phyloP scores from a whole-genome alignment of 2,113 vertebrate genomes.

The Callipepla squamata region DNA sequence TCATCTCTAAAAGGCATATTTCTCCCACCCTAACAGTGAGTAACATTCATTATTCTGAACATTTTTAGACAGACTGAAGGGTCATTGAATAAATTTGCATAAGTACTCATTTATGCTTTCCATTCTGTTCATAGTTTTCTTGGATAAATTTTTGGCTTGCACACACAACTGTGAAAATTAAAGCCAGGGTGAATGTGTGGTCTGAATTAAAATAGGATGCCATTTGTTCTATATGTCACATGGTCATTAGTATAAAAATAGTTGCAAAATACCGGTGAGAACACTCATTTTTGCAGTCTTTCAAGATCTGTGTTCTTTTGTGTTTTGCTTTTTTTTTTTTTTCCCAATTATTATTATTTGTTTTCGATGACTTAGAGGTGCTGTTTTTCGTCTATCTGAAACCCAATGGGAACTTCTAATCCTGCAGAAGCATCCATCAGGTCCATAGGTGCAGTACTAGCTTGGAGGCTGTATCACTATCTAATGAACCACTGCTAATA shows the following conservation, averaged over 20 bases:
- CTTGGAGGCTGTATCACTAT: neutral
- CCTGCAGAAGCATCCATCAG: neutral
- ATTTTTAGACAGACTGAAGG: neutral
- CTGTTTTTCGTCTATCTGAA: neutral
- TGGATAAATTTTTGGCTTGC: neutral
- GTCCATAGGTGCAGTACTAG: neutral
- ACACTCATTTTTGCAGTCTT: neutral
- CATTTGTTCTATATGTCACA: neutral
- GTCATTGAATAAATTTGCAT: neutral
- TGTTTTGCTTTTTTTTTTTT: neutral
- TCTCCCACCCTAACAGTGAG: neutral
- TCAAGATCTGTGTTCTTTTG: neutral
- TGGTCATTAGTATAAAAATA: neutral
- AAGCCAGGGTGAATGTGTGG: neutral
- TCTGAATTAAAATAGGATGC: neutral
- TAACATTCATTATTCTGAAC: neutral
- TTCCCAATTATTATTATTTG: neutral
- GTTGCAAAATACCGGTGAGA: neutral
- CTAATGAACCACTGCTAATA: neutral
- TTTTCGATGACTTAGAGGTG: neutral
- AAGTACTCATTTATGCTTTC: neutral
- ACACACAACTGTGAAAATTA: neutral
- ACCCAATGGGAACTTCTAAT: neutral
- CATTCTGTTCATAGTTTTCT: neutral
- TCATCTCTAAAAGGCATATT: neutral